Base-by-base conservation (phyloP, 2,113 vertebrate species). In the Isichthys henryi region DNA sequence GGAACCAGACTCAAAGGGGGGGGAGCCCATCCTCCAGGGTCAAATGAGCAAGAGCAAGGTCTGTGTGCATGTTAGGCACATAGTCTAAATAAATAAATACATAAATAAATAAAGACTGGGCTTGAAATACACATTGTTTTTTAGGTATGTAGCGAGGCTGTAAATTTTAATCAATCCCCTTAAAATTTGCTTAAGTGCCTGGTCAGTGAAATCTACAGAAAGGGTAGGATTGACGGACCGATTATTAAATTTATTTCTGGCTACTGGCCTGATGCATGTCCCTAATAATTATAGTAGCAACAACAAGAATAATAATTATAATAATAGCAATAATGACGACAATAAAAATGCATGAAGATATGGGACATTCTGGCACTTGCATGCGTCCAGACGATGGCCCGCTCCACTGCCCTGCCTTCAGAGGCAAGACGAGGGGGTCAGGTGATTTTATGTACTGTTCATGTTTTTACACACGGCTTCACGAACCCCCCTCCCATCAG, bases 391-490 rank as follows among this genome's bases (percentile, higher is more conserved):
- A 66, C 0, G 8, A 66, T 3, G 58, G 9, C 23, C 58, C 1
- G 3, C 2, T 11, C 58, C 58, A 66, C n/a, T 3, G 58, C 2
- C 3, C 58, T 27, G 23, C n/a, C 58, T 10, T 66, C n/a, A 66
- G 58, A 66, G 58, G 58, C 9, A 3, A 11, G 58, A 0, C 0
- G 9, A 66, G 58, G 27, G 58, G 58, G 58, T 66, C 58, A 66
- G 58, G n/a, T 66, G 62, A 31, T 70, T 70, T 70, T 27, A 70
- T 70, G n/a, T 31, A 70, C 74, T 6, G 15, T 80, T 35, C 74
- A 80, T 35, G 1, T 27, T 4, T 70, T 31, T 2, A 91, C 90
- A 92, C 90, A 70, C 90, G 77, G 89, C 91, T 88, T 89, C 92
- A 70, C 21, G 50, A 90, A 90, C 74, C 62, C 92, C 35, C 35